Percentiles rank a stretch among this genome's conserved stretches.
phyloP scores from a whole-genome alignment of 2,113 vertebrate species.

The Podarcis raffonei region DNA sequence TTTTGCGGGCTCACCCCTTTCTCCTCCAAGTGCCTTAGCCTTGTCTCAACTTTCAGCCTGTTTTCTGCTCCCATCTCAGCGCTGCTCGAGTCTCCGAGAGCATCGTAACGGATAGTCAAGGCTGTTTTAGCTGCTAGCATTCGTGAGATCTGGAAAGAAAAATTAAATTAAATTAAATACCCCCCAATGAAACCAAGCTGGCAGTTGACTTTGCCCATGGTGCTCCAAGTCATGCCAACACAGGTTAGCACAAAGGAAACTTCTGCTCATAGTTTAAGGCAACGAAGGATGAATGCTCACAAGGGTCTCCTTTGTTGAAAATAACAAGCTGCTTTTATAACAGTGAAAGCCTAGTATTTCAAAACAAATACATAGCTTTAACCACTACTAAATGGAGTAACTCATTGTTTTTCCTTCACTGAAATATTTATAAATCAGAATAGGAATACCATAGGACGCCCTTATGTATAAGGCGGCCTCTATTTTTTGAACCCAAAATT shows the following conservation, averaged over 20 bases:
- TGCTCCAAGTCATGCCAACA: constrained; percentile 26
- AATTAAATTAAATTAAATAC: constrained; percentile 22
- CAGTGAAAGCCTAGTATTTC: background rate
- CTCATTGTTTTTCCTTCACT: background rate
- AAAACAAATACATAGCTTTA: background rate
- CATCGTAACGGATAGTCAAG: constrained; percentile 93
- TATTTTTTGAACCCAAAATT: no score
- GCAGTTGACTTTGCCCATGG: constrained; percentile 7
- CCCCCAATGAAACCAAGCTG: constrained; percentile 27
- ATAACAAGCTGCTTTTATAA: background rate
- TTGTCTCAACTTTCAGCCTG: constrained; percentile 91
- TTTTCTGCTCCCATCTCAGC: constrained; percentile 93
- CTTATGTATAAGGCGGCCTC: no score
- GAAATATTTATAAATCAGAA: background rate
- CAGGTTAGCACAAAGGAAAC: constrained; percentile 22
- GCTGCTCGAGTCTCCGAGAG: constrained; percentile 92
- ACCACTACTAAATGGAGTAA: background rate
- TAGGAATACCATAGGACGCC: background rate
- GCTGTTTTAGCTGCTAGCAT: constrained; percentile 95
- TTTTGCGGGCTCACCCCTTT: constrained; percentile 83
- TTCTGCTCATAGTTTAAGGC: background rate
- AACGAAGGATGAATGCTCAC: background rate
- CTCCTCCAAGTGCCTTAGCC: constrained; percentile 90
- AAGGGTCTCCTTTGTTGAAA: background rate
- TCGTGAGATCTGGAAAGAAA: constrained; percentile 86